Conservation (phyloP, 2,113 vertebrate genomes). For the Pachypanchax playfairii region DNA sequence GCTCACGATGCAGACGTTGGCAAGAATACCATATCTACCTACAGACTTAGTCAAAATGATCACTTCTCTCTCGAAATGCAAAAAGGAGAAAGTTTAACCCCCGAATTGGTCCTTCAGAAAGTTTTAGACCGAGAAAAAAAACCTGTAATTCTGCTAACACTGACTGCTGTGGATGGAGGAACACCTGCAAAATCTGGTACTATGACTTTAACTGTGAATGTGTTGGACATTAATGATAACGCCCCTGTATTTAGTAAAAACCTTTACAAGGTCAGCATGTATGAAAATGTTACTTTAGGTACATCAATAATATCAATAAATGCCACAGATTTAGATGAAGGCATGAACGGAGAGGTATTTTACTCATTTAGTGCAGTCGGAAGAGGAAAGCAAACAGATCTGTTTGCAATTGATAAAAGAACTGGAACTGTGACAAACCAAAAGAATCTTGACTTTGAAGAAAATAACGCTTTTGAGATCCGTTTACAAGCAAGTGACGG, state of each 20-base stretch:
- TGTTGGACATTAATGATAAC: conserved; percentile 14
- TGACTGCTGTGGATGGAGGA: conserved; percentile 87
- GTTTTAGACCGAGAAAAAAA: conserved; percentile 85
- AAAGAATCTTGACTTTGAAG: conserved; percentile 80
- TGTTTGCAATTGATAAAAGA: conserved; percentile 74
- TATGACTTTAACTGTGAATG: conserved; percentile 76
- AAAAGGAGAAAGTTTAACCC: conserved; percentile 53
- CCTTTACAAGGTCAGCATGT: conserved; percentile 1
- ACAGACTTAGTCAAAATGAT: conserved; percentile 68
- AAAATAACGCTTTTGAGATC: conserved; percentile 80
- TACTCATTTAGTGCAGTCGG: conserved; percentile 81
- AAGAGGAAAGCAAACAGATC: conserved; percentile 70
- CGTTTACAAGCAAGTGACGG: conserved; percentile 84
- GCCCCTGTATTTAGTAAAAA: conserved; percentile 9
- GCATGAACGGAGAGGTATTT: not conserved
- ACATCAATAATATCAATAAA: conserved; percentile 5
- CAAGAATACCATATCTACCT: conserved; percentile 66
- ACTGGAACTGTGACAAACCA: conserved; percentile 53
- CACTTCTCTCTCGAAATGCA: conserved; percentile 60
- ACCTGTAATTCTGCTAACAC: conserved; percentile 74
- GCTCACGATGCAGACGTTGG: conserved; percentile 72
- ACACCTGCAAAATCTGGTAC: conserved; percentile 79
- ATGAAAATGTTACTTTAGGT: conserved; percentile 1
- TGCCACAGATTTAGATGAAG: conserved; percentile 8
- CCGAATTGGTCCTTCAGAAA: conserved; percentile 83